Base-by-base conservation (phyloP, 2,113 vertebrate genomes). In the Meriones unguiculatus region DNA sequence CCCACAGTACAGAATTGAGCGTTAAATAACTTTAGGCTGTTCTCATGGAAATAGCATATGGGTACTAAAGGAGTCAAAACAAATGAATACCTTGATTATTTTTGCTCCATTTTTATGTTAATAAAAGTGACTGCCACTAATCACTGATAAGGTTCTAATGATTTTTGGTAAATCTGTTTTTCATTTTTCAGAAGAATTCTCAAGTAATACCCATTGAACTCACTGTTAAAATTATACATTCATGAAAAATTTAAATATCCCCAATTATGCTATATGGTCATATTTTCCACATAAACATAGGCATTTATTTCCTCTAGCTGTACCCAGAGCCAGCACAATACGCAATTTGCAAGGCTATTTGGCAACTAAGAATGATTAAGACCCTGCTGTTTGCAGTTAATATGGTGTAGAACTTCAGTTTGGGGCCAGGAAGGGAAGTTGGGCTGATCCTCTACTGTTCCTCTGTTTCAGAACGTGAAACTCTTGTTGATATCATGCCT, bases 41-140 rank as follows among this genome's bases (percentile, higher is more conserved):
- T 98, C 97, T 97, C 84, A 97, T 95, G 97, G 96, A 97, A 93
- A 97, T 30, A 97, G 97, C 98, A 98, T 97, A 97, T 98, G 98
- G 95, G 94, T 65, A 64, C 94, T 96, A 90, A 96, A 70, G 52
- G 88, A 97, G 97, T 84, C 93, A n/a, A 96, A 97, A 89, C 97
- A 98, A 97, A 97, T 94, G 90, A 87, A 95, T 94, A 96, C 94
- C 92, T 97, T 70, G 94, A 97, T 97, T 96, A 91, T 97, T 81
- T 80, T 87, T 75, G 77, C 59, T 89, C 50, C 20, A 22, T 94
- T 96, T 97, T 96, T 93, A n/a, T 96, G 86, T 54, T 97, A 91
- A 84, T 93, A 78, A 38, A 91, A 93, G 57, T 92, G 17, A 65
- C 75, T 3, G 93, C 82, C 24, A 64, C 94, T 97, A 95, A 97